Percentiles rank a stretch among this genome's conserved stretches.
Evolutionary conservation across 1,140 invertebrate genomes (phyloP).

Genomic region (Matsumurasca onukii): DNA sequence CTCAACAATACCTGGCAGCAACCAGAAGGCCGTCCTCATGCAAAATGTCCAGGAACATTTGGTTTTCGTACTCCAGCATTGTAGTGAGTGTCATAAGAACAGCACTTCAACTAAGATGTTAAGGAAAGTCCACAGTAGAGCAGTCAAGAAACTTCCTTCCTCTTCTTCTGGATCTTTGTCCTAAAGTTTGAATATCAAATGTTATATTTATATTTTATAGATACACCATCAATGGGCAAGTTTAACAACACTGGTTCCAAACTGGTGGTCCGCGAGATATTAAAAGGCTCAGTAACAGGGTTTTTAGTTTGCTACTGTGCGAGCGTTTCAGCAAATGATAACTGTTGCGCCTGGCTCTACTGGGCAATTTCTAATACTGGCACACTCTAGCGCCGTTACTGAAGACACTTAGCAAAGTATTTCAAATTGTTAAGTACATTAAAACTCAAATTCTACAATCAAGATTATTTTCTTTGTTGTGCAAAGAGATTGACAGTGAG

Average conservation of each 20-base stretch:
- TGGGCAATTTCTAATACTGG: no score
- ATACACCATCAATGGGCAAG: no score
- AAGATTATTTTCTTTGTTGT: neutral
- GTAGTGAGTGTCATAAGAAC: constrained; percentile 43
- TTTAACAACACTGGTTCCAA: no score
- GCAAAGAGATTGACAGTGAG: neutral
- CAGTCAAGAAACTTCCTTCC: constrained; percentile 30
- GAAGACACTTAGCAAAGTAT: constrained; percentile 28
- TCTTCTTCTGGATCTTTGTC: constrained; percentile 40
- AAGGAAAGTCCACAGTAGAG: constrained; percentile 46
- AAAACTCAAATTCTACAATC: neutral
- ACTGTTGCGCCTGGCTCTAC: no score
- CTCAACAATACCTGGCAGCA: constrained; percentile 74
- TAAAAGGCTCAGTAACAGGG: no score
- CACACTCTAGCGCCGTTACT: no score
- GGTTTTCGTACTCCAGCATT: constrained; percentile 88
- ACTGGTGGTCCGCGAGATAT: no score
- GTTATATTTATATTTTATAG: no score
- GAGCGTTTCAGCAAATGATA: no score
- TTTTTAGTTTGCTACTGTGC: no score
- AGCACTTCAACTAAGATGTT: constrained; percentile 49
- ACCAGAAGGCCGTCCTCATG: constrained; percentile 86
- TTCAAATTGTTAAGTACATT: neutral
- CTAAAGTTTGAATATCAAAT: no score
- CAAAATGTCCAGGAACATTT: constrained; percentile 88